phyloP scores from a whole-genome alignment of 2,797 vertebrate species.

The Gambusia yucatana region DNA sequence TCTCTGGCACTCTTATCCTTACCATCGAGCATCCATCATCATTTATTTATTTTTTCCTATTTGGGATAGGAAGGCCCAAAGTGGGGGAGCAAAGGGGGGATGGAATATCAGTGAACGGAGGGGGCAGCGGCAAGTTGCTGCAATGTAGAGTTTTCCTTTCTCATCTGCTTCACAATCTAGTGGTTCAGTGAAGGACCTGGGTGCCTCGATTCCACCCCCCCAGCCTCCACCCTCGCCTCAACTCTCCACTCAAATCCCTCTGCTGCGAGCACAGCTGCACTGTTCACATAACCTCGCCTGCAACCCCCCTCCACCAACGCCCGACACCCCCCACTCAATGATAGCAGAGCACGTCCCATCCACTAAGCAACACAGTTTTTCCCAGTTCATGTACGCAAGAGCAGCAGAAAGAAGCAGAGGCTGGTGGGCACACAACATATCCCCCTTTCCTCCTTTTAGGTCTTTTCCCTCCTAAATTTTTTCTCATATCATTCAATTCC shows the following conservation, averaged over 20 bases:
- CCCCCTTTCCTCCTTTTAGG: slow-evolving; percentile 53
- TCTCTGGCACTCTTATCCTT: slow-evolving; percentile 75
- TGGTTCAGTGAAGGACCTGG: slow-evolving; percentile 81
- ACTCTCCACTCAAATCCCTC: slow-evolving; percentile 82
- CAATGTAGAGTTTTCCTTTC: slow-evolving; percentile 71
- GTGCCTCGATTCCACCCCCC: slow-evolving; percentile 73
- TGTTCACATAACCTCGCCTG: slow-evolving; percentile 86
- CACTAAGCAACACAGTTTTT: slow-evolving; percentile 79
- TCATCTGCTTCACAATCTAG: slow-evolving; percentile 65
- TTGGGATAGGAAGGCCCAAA: slow-evolving; percentile 69
- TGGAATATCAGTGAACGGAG: slow-evolving; percentile 43
- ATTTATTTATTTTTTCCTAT: slow-evolving; percentile 77
- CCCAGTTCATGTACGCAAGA: slow-evolving; percentile 72
- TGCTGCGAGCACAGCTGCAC: slow-evolving; percentile 83
- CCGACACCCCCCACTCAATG: slow-evolving; percentile 76
- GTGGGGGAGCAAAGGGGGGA: slow-evolving; percentile 54
- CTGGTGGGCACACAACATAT: slow-evolving; percentile 61
- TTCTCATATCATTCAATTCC: slow-evolving; percentile 81
- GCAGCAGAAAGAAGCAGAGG: slow-evolving; percentile 35
- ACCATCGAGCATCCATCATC: slow-evolving; percentile 74
- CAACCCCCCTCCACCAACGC: slow-evolving; percentile 77
- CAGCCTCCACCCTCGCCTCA: neutral
- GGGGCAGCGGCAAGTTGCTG: slow-evolving; percentile 57
- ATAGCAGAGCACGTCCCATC: slow-evolving; percentile 84
- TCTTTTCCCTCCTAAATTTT: slow-evolving; percentile 59